These are phyloP conservation scores for Oryzaephilus surinamensis DNA, from an alignment of 1,140 invertebrate species.

Conservation along the genomic window DNA sequence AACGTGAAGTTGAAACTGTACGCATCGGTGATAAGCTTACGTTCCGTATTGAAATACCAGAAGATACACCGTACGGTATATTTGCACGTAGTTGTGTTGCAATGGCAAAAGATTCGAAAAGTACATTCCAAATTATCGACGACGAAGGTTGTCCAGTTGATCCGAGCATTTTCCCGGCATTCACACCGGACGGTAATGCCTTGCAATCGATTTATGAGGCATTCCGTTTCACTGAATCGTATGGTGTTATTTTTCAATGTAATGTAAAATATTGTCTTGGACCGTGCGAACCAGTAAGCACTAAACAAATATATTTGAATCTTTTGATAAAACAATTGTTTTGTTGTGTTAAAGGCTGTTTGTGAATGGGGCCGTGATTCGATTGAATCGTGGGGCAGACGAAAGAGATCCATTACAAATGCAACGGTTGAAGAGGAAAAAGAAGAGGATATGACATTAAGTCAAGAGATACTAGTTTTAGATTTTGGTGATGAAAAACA, in stretches of 20 bases:
- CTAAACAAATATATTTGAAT: conserved; percentile 1
- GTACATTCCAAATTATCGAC: conserved; percentile 92
- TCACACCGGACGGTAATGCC: conserved; percentile 77
- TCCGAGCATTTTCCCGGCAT: conserved; percentile 84
- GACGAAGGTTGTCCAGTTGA: conserved; percentile 91
- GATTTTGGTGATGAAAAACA: conserved; percentile 85
- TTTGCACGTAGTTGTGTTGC: conserved; percentile 91
- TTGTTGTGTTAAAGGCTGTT: conserved; percentile 56
- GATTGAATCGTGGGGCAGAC: conserved; percentile 81
- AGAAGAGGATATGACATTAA: conserved; percentile 84
- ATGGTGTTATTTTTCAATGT: conserved; percentile 94
- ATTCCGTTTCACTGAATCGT: conserved; percentile 91
- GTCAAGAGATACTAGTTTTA: conserved; percentile 84
- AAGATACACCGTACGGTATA: conserved; percentile 92
- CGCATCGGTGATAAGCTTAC: conserved; percentile 89
- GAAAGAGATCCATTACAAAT: conserved; percentile 59
- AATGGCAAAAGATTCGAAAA: conserved; percentile 93
- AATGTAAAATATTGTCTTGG: conserved; percentile 94
- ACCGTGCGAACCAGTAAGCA: conserved; percentile 80
- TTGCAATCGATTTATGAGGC: conserved; percentile 87
- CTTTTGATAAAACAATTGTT: conserved; percentile 5
- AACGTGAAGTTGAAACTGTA: conserved; percentile 85
- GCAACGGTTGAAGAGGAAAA: conserved; percentile 46
- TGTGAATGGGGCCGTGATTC: conserved; percentile 82
- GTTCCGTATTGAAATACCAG: conserved; percentile 91